Evolutionary conservation across 1,140 invertebrate species (phyloP), one percentile per base, ranked within the genome.

Genomic region (Trachymyrmex septentrionalis): DNA sequence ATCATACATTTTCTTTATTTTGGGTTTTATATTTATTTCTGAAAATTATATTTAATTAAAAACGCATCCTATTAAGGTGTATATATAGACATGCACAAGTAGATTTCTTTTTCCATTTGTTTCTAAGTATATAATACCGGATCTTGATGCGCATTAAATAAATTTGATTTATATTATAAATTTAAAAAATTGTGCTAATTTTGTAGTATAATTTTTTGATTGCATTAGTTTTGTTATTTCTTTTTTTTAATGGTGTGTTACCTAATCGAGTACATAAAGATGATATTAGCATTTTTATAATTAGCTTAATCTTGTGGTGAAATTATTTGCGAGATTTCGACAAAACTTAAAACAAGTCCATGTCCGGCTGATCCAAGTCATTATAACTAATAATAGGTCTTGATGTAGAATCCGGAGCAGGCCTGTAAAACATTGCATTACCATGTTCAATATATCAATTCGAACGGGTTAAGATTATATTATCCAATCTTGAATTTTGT

Each of bases 351-450:
- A 97, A 97, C 94, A 96, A 95, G 92, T 97, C 97, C 92, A 96
- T 96, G 94, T 98, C 97, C 93, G 97, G 97, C 92, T 97, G 97
- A 96, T 98, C 97, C 95, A 98, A 96, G 96, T 98, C 97, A 96
- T 97, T 97, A 96, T 98, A 98, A 94, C 96, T 97, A 95, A 98
- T 96, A 92, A 98, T 96, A 94, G 97, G 96, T 93, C 98, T 96
- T 87, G 96, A 96, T 77, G 95, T 95, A 92, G 96, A 95, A 93
- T 96, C 96, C 92, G 96, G 92, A 87, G 93, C 96, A 93, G 96
- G 96, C 96, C 96, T 96, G 96, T 90, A 96, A 96, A 94, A 92
- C 89, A 91, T 69, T 69, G 80, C 77, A 85, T 81, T 34, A 82
- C 84, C 14, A 85, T 34, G 61, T 87, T 87, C 82, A 82, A 48